Conservation (phyloP, 2,797 vertebrate genomes). For the Sibirionetta formosa region DNA sequence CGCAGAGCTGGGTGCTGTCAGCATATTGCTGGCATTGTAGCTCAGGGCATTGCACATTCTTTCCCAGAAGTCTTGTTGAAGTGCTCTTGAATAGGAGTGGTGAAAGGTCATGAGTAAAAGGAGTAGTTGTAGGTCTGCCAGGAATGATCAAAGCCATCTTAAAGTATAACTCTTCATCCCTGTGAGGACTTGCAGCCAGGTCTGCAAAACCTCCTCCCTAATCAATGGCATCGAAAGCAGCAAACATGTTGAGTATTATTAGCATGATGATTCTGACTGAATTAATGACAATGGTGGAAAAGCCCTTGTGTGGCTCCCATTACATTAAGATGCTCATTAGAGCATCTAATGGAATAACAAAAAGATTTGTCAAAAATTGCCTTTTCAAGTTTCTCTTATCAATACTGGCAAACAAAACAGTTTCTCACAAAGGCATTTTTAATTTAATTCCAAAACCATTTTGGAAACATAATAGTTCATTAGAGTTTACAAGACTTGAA, state of each 20-base stretch:
- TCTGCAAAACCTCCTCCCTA: constrained; percentile 28
- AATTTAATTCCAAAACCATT: not conserved
- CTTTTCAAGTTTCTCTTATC: not conserved
- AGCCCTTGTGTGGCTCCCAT: not conserved
- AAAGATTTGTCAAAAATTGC: not conserved
- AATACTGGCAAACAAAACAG: not conserved
- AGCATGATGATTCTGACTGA: not conserved
- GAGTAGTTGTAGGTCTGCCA: not conserved
- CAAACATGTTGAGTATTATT: not conserved
- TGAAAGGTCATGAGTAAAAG: constrained; percentile 35
- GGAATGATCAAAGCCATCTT: constrained; percentile 18
- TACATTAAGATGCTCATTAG: not conserved
- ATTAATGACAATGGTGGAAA: not conserved
- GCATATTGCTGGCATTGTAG: not conserved
- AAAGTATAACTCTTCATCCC: not conserved
- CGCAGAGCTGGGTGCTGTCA: not conserved
- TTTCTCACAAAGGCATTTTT: not conserved
- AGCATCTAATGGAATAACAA: not conserved
- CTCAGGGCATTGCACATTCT: constrained; percentile 18
- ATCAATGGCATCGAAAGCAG: not conserved
- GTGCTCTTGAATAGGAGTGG: constrained; percentile 37
- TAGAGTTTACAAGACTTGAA: not conserved
- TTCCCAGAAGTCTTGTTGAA: constrained; percentile 46
- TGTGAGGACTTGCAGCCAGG: not conserved
- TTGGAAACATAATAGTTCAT: not conserved